These are phyloP conservation scores for Meriones psammophilus DNA, from an alignment of 2,797 vertebrate genomes.

Conservation along the genomic window DNA sequence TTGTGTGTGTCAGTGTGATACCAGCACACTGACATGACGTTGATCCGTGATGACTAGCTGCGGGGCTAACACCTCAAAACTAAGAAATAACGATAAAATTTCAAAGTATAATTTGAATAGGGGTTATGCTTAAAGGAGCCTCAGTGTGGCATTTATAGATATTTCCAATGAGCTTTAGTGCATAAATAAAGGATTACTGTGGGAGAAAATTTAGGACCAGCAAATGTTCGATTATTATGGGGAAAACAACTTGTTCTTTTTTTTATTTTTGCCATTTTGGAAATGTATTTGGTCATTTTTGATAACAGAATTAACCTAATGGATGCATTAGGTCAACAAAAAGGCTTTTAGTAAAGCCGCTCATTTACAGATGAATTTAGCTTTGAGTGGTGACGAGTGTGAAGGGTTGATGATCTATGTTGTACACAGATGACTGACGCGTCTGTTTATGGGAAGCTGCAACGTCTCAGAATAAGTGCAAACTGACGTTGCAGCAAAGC, in stretches of 20 bases:
- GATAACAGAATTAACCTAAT: not conserved
- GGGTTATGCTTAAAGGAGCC: not conserved
- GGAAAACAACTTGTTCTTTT: not conserved
- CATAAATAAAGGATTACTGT: constrained; percentile 6
- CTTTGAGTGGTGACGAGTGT: not conserved
- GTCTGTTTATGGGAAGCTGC: constrained; percentile 1
- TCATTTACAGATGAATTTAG: not conserved
- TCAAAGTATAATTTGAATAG: not conserved
- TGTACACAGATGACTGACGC: constrained; percentile 17
- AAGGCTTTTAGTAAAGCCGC: constrained; percentile 58
- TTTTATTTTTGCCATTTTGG: not conserved
- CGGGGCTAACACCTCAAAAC: not conserved
- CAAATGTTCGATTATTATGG: not conserved
- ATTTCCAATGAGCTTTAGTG: not conserved
- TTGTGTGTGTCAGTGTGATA: not conserved
- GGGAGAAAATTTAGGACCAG: not conserved
- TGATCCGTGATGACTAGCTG: not conserved
- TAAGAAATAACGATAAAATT: not conserved
- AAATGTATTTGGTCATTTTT: constrained; percentile 38
- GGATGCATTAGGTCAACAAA: not conserved
- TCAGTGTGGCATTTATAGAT: not conserved
- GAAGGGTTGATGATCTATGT: constrained; percentile 37
- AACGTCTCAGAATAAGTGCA: constrained; percentile 14
- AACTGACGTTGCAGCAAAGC: not conserved
- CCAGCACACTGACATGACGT: not conserved